Base-by-base conservation (phyloP, 2,888 invertebrate species). In the Erannis defoliaria region DNA sequence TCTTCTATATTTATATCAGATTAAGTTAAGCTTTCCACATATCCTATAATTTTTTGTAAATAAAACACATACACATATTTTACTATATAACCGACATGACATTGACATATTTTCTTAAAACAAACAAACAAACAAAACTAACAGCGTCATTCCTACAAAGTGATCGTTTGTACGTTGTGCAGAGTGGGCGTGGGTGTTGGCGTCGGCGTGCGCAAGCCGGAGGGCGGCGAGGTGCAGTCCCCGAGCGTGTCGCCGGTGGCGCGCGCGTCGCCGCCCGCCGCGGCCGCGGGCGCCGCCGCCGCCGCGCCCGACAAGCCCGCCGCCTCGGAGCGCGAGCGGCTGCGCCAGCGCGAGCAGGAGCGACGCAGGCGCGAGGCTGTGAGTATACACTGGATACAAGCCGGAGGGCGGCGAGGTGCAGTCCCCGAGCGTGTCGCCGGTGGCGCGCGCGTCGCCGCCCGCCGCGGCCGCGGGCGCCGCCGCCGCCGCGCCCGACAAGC, bases 341-440 rank as follows among this genome's bases (percentile, higher is more conserved):
- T 96, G 80, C 94, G 98, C 76, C 94, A 96, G 81, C 94, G 97
- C 72, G 98, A 99, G 85, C 98, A 98, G 90, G 98, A 98, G 85
- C 94, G 98, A 60, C 94, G 98, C 67, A 94, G 98, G 67, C 94
- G 98, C 67, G 98, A 98, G 94, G 98, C 98, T 84, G 98, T 98
- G 88, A 95, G 96, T 95, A 67, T 42, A 50, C 8, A n/a, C 18
- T n/a, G 14, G 12, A 33, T n/a, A 33, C 57, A 86, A 85, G 74
- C 76, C 70, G 49, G 89, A 88, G 70, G 75, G 79, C 55, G 84
- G 79, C 55, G 90, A 88, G 72, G 87, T 85, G 75, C 78, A 87
- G 69, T 87, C 90, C 61, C 89, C 89, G 67, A 80, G 82, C 66
- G 89, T 86, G 78, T 89, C 89, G 68, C 89, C 90, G 18, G 90